These are phyloP conservation scores for Hesperophylax magnus DNA, from an alignment of 1,140 invertebrate genomes.

Conservation along the genomic window DNA sequence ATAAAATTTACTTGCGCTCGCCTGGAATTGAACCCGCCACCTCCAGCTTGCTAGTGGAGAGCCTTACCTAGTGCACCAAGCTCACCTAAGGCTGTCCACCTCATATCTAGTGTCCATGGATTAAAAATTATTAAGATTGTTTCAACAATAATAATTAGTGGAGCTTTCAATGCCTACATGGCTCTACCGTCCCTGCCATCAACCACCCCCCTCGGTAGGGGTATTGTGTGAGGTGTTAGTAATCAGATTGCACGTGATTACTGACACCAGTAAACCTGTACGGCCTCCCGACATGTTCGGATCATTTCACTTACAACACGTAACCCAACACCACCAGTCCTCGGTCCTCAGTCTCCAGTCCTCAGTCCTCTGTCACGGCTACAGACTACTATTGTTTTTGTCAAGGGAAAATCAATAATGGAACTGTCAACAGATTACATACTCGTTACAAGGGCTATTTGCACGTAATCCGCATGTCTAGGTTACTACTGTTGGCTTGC, in stretches of 20 bases:
- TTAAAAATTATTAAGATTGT: too few relatives aligned
- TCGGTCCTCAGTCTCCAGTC: background rate
- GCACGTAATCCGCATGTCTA: background rate
- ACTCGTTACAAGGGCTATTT: constrained; percentile 1
- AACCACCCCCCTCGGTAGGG: background rate
- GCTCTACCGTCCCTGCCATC: background rate
- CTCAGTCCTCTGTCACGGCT: background rate
- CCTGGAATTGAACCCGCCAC: too few relatives aligned
- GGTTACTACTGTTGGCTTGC: background rate
- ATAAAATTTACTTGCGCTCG: too few relatives aligned
- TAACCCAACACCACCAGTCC: constrained; percentile 3
- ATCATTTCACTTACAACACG: constrained; percentile 29
- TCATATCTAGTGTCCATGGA: too few relatives aligned
- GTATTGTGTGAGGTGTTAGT: constrained; percentile 3
- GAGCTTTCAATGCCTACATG: too few relatives aligned
- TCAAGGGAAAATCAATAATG: constrained; percentile 12
- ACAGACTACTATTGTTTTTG: background rate
- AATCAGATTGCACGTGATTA: constrained; percentile 32
- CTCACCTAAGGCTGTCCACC: too few relatives aligned
- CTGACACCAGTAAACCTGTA: background rate
- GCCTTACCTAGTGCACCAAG: too few relatives aligned
- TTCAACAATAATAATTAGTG: too few relatives aligned
- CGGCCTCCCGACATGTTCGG: constrained; percentile 17
- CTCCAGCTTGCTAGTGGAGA: too few relatives aligned
- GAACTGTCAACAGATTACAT: constrained; percentile 19